A percentile compares a stretch with the other conserved stretches of the same genome.
Evolutionary conservation across 2,113 vertebrate genomes (phyloP).

Genomic region (Capreolus pygargus): DNA sequence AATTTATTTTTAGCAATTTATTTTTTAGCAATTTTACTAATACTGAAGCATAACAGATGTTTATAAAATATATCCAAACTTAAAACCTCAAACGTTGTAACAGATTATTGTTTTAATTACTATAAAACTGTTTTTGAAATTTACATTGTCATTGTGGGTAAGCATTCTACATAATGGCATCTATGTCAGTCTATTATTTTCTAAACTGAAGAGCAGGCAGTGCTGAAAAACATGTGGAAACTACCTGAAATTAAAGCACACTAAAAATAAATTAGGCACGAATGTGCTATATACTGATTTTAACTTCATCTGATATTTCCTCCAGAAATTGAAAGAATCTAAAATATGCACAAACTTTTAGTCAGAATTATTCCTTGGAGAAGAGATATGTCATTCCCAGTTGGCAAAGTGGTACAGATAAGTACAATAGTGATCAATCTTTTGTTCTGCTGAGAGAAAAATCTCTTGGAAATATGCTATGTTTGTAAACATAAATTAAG

Average conservation of each 20-base stretch:
- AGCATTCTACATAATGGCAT: neutral
- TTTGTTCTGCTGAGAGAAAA: neutral
- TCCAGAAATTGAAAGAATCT: neutral
- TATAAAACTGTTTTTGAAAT: neutral
- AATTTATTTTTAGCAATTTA: neutral
- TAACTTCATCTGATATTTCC: neutral
- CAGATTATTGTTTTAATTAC: neutral
- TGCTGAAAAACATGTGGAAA: neutral
- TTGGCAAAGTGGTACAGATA: neutral
- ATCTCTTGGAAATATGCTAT: neutral
- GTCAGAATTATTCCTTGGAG: neutral
- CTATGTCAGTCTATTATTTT: neutral
- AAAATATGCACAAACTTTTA: constrained; percentile 16
- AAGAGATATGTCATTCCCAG: neutral
- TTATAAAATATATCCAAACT: neutral
- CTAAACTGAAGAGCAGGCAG: neutral
- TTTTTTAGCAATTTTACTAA: neutral
- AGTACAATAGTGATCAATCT: neutral
- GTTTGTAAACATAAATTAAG: constrained; percentile 3
- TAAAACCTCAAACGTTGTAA: neutral
- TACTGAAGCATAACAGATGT: neutral
- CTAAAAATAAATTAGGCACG: neutral
- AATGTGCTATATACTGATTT: neutral
- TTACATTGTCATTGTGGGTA: neutral
- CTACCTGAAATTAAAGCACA: neutral